Evolutionary conservation across 1,140 invertebrate genomes (phyloP), one percentile per base, ranked within the genome.

Genomic region (Cydia strobilella): DNA sequence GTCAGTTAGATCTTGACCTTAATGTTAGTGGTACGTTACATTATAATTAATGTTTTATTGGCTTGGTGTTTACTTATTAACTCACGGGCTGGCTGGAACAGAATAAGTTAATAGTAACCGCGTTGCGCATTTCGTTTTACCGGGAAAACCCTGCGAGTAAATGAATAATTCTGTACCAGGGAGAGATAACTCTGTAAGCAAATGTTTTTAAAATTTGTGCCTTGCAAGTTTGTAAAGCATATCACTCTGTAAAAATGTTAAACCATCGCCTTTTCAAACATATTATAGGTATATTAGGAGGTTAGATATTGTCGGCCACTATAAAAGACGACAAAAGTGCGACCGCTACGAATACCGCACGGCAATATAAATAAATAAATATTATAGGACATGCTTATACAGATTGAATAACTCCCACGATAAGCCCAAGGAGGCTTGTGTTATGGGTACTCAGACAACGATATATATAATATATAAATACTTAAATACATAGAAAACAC

Each of bases 81-180:
- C 9, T 59, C 23, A 59, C 18, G n/a, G 20, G 54, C 3, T 59
- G 20, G 18, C 54, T 23, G 54, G 54, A 59, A 23, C 54, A 59
- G 54, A 59, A 23, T 59, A 59, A 9, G 54, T 59, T 59, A 59
- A 59, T 23, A 23, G 54, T 23, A 3, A 59, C 10, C 9, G 18
- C 20, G 54, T 59, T 59, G 20, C 20, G 20, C 2, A 59, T 59
- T 59, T 59, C 20, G 20, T 59, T 23, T 9, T 23, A 23, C 54
- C 54, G 54, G n/a, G 54, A 18, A 59, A 20, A 59, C 54, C 0
- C 54, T 20, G 6, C 54, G 54, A 59, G 54, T 7, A 59, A 10
- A 59, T 59, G 54, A 59, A 20, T 59, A 59, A 59, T 59, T 59
- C 54, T 59, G 54, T 59, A 23, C n/a, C 54, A 59, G 7, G 51